A percentile compares a stretch with the other conserved stretches of the same genome.
Evolutionary conservation across 2,113 vertebrate species (phyloP).

Genomic region (Tympanuchus pallidicinctus): DNA sequence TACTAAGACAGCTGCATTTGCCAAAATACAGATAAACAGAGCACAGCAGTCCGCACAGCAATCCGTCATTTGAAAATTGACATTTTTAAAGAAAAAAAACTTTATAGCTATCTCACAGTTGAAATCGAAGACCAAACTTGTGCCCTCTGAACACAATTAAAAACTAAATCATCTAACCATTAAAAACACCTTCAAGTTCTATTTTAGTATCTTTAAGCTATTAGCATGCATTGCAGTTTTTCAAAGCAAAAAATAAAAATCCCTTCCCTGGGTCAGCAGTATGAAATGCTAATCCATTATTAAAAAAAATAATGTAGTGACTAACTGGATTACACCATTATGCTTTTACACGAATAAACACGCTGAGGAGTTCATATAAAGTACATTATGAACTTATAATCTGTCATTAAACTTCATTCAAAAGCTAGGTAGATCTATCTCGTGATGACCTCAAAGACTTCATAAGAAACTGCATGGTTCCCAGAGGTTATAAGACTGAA

Average conservation of each 20-base stretch:
- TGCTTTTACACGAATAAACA: not conserved
- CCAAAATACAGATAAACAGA: not conserved
- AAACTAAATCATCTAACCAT: constrained; percentile 37
- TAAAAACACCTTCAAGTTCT: constrained; percentile 50
- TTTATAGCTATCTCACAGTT: constrained; percentile 21
- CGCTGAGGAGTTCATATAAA: not conserved
- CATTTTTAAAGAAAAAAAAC: not conserved
- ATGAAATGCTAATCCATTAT: not conserved
- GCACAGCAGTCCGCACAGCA: not conserved
- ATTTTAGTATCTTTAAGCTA: constrained; percentile 31
- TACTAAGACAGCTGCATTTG: not conserved
- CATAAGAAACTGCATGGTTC: not conserved
- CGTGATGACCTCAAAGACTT: not conserved
- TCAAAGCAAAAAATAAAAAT: not conserved
- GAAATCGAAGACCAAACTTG: constrained; percentile 58
- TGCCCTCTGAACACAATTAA: constrained; percentile 51
- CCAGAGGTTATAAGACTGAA: not conserved
- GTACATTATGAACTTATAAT: not conserved
- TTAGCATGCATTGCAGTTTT: constrained; percentile 33
- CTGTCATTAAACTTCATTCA: not conserved
- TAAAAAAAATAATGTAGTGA: not conserved
- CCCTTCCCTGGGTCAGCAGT: not conserved
- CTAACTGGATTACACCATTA: not conserved
- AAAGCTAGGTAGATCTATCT: not conserved
- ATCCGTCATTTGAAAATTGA: not conserved